A percentile compares a stretch with the other conserved stretches of the same genome.
Conservation (phyloP, 2,113 vertebrate species). For the Neopipo cinnamomea region DNA sequence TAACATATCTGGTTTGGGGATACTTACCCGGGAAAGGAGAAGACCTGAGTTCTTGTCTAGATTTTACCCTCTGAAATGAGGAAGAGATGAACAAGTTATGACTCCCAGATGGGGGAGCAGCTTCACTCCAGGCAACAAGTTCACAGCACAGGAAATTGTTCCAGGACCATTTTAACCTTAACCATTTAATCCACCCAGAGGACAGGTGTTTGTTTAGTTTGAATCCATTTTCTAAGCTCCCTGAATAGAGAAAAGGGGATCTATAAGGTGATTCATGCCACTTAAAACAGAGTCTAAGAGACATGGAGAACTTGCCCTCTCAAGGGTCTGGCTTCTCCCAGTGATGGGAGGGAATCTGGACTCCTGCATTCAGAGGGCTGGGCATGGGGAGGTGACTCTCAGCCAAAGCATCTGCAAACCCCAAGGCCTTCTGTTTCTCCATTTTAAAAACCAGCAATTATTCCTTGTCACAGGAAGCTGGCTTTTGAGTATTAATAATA, state of each 20-base stretch:
- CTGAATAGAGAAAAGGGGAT: background rate
- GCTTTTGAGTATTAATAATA: background rate
- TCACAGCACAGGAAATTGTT: background rate
- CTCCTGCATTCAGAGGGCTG: background rate
- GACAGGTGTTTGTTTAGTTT: background rate
- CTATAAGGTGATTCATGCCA: background rate
- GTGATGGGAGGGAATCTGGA: background rate
- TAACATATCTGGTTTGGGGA: background rate
- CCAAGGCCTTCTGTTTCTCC: background rate
- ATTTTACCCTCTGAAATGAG: background rate
- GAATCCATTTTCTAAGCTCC: background rate
- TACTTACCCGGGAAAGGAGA: background rate
- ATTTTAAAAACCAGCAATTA: background rate
- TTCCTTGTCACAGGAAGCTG: background rate
- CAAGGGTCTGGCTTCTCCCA: background rate
- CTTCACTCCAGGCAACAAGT: background rate
- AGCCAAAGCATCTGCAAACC: background rate
- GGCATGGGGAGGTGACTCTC: no score
- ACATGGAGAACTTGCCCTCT: background rate
- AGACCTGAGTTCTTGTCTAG: background rate
- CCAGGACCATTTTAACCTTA: background rate
- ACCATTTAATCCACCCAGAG: background rate
- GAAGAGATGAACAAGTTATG: background rate
- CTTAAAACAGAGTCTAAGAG: background rate
- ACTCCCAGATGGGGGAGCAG: background rate